Base-by-base conservation (phyloP, 2,888 invertebrate genomes). In the Bunonema sp. region DNA sequence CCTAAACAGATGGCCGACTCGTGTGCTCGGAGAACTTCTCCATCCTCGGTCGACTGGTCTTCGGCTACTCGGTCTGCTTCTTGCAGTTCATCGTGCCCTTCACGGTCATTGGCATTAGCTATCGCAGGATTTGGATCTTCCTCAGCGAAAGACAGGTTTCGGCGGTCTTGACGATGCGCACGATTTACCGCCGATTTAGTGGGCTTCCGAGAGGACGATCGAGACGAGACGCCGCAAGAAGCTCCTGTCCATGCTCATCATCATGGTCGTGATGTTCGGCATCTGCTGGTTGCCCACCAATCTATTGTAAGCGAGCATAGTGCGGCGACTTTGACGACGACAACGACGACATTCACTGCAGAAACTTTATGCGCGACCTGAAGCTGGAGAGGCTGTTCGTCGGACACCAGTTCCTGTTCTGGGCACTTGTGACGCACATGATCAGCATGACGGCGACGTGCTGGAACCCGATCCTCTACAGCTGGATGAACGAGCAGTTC, bases 161-260 rank as follows among this genome's bases (percentile, higher is more conserved):
- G 8, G 19, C 19, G 26, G 19, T 43, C 16, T 2, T 31, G 1
- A 31, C 3, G 2, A n/a, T n/a, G n/a, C n/a, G n/a, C n/a, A n/a
- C n/a, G 8, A 15, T 4, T 34, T 30, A 29, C 36, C 20, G 2
- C 20, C 19, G 37, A 26, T 16, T 20, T 28, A n/a, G n/a, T n/a
- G n/a, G n/a, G n/a, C n/a, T n/a, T n/a, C n/a, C n/a, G n/a, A n/a
- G n/a, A n/a, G 32, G n/a, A 15, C 42, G 28, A 33, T 42, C 16
- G 35, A 42, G 49, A 34, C 39, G 12, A 15, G 29, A 4, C 24
- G 39, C 10, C 24, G 39, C 3, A 54, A 56, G 87, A 77, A 86
- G 30, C 89, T 91, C 5, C 89, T 93, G 70, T 79, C 85, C 52
- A 97, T 93, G 93, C 74, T 97, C 45, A 87, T 93, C 45, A 82